Evolutionary conservation across 2,797 vertebrate species (phyloP).

Genomic region (Rhynchonycteris naso): DNA sequence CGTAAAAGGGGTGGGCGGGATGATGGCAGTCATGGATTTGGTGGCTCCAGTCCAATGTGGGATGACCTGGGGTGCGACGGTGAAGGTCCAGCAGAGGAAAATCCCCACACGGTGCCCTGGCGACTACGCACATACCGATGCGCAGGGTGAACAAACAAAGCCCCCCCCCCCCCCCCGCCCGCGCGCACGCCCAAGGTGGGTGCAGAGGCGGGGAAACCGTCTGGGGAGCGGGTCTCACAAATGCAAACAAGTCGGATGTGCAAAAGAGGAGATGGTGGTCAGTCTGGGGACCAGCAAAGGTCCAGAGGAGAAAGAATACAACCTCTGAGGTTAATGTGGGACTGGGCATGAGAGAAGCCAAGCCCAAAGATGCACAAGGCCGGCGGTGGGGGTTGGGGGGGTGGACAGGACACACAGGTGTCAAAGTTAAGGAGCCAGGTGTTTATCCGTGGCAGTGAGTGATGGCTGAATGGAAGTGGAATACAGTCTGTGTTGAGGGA

Average conservation of each 20-base stretch:
- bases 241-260: not conserved
- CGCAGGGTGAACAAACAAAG: not conserved
- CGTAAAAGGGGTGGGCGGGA: too few species aligned
- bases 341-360: accelerated
- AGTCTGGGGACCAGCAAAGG: not conserved
- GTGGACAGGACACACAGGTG: accelerated
- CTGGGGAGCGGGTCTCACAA: not conserved
- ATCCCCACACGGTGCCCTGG: not conserved
- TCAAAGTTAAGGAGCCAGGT: not conserved
- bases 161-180: not conserved
- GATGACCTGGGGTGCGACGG: not conserved
- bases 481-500: accelerated
- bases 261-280: not conserved
- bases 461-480: accelerated
- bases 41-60: not conserved
- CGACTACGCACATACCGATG: not conserved
- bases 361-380: not conserved
- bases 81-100: not conserved
- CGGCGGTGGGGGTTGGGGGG: too few species aligned
- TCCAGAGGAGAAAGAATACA: accelerated
- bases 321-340: not conserved
- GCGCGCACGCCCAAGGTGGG: not conserved
- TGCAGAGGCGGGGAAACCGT: not conserved
- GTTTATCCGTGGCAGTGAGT: accelerated
- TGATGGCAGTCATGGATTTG: accelerated